Conservation (phyloP, 2,888 invertebrate genomes). For the Ommatoiulus sabulosus region DNA sequence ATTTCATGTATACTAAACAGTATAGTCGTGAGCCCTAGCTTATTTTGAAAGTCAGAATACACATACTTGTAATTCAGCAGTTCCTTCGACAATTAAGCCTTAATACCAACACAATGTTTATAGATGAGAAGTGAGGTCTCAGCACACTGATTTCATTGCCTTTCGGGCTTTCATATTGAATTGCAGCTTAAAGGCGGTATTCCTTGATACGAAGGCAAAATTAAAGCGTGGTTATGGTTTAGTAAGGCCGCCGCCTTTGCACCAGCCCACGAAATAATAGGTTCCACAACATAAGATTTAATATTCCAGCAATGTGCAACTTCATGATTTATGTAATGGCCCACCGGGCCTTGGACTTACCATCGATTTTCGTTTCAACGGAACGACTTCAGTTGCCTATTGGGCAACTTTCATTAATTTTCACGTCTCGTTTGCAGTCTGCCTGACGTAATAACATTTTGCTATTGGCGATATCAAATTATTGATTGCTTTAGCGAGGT, state of each 20-base stretch:
- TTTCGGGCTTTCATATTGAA: too few relatives aligned
- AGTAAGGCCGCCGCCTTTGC: background rate
- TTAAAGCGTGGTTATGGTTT: too few relatives aligned
- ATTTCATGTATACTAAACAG: too few relatives aligned
- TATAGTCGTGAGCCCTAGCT: too few relatives aligned
- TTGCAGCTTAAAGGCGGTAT: too few relatives aligned
- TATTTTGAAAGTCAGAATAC: too few relatives aligned
- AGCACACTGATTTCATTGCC: too few relatives aligned
- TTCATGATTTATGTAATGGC: background rate
- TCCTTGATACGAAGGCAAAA: too few relatives aligned
- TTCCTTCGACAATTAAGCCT: too few relatives aligned
- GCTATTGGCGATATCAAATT: background rate
- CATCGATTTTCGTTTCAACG: background rate
- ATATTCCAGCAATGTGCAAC: background rate
- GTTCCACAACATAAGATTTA: background rate
- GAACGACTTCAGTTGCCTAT: background rate
- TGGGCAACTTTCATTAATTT: background rate
- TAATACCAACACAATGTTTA: too few relatives aligned
- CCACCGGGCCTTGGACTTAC: background rate
- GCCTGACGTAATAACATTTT: background rate
- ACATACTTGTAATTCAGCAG: too few relatives aligned
- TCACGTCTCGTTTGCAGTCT: background rate
- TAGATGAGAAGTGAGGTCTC: too few relatives aligned
- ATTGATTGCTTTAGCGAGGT: slow-evolving; percentile 1
- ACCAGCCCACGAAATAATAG: background rate